These are phyloP conservation scores for Hyles vespertilio DNA, from an alignment of 1,140 invertebrate genomes.

Conservation along the genomic window DNA sequence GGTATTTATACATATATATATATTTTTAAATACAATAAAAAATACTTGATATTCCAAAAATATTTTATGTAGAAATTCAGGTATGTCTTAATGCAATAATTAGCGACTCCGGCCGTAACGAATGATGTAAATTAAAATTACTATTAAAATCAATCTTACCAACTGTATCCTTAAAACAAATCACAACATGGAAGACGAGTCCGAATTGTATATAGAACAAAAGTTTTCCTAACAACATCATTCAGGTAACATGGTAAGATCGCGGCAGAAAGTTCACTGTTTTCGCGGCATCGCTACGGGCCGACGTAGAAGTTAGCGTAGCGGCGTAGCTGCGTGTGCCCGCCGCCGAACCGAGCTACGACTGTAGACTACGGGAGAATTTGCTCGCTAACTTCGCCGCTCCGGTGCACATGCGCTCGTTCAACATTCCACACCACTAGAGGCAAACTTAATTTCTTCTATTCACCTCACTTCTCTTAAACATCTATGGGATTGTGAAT, in stretches of 20 bases:
- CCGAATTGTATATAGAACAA: conserved; percentile 71
- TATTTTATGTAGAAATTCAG: too few species aligned
- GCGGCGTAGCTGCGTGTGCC: conserved; percentile 52
- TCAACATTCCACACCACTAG: conserved; percentile 19
- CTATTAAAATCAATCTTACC: conserved; percentile 38
- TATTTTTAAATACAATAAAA: too few species aligned
- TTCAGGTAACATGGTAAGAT: conserved; percentile 63
- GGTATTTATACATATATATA: too few species aligned
- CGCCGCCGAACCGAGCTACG: conserved; percentile 34
- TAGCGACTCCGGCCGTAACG: too few species aligned
- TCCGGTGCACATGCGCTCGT: conserved; percentile 59
- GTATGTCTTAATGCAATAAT: too few species aligned
- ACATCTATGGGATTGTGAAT: neutral
- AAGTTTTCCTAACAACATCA: conserved; percentile 68
- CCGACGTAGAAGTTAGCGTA: conserved; percentile 51
- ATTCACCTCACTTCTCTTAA: conserved; percentile 14
- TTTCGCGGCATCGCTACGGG: conserved; percentile 31
- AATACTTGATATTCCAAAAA: too few species aligned
- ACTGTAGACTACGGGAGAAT: conserved; percentile 36
- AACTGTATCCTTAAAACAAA: conserved; percentile 69
- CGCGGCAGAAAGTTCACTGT: conserved; percentile 38
- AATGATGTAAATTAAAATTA: too few species aligned
- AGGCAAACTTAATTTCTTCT: conserved; percentile 22
- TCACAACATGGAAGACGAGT: conserved; percentile 72
- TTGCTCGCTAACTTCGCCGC: conserved; percentile 34